A percentile compares a stretch with the other conserved stretches of the same genome.
phyloP scores from a whole-genome alignment of 2,888 invertebrate species.

The Stenodema calcarata region DNA sequence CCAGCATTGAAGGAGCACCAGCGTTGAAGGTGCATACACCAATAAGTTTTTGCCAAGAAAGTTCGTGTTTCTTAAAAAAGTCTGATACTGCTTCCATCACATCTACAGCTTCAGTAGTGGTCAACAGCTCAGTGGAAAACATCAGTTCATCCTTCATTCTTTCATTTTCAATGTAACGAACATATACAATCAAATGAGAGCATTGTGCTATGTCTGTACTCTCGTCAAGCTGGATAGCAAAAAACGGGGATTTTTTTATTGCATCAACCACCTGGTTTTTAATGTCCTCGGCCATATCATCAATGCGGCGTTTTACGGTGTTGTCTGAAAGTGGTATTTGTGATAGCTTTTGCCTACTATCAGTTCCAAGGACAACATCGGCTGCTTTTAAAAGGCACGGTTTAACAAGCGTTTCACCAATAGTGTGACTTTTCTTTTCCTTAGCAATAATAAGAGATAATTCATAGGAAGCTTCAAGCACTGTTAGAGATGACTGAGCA shows the following conservation, averaged over 20 bases:
- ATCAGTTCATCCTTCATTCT: background rate
- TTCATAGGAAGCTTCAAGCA: background rate
- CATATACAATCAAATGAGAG: background rate
- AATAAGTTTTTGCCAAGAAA: too few relatives aligned
- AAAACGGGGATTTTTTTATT: slow-evolving; percentile 6
- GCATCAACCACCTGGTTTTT: background rate
- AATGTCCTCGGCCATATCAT: background rate
- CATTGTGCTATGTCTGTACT: background rate
- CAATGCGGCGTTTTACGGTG: background rate
- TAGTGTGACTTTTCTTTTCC: slow-evolving; percentile 11
- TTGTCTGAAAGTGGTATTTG: background rate
- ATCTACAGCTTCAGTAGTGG: background rate
- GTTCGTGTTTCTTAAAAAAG: background rate
- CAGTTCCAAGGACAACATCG: slow-evolving; percentile 3
- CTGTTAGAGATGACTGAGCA: background rate
- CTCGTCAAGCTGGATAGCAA: slow-evolving; percentile 4
- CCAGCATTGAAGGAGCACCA: too few relatives aligned
- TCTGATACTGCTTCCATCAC: background rate
- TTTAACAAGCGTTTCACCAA: slow-evolving; percentile 14
- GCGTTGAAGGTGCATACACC: too few relatives aligned
- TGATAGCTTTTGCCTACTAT: background rate
- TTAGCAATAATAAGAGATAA: slow-evolving; percentile 3
- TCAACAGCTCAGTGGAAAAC: background rate
- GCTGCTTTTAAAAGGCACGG: slow-evolving; percentile 14
- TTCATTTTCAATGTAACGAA: background rate